These are phyloP conservation scores for Herminia tarsipennalis DNA, from an alignment of 2,888 invertebrate species.

Conservation along the genomic window DNA sequence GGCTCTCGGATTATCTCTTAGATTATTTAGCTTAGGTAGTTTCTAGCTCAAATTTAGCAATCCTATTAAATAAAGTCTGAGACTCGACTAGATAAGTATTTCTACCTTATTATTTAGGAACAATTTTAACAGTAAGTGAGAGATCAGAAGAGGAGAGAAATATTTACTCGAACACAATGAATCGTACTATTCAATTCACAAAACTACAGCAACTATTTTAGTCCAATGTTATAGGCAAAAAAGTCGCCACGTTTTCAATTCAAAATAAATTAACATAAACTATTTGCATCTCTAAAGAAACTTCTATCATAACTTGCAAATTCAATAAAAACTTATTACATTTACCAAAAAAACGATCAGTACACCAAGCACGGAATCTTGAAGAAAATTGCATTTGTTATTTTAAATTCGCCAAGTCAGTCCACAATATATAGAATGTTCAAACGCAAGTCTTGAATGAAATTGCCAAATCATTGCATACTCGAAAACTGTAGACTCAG, in stretches of 20 bases:
- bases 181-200: too few species aligned
- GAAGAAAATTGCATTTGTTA: conserved; percentile 37
- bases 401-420: conserved; percentile 39
- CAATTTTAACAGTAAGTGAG: too few species aligned
- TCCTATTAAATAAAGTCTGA: too few species aligned
- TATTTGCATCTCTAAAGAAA: not conserved
- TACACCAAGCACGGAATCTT: conserved; percentile 6
- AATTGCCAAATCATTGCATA: conserved; percentile 68
- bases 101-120: too few species aligned
- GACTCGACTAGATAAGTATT: too few species aligned
- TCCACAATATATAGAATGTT: conserved; percentile 58
- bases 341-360: conserved; percentile 1
- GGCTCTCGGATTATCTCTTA: too few species aligned
- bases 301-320: not conserved
- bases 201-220: not conserved
- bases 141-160: too few species aligned
- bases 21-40: too few species aligned
- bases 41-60: too few species aligned
- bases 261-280: not conserved
- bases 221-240: not conserved
- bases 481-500: conserved; percentile 23
- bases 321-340: not conserved
- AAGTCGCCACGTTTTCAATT: not conserved
- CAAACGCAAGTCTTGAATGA: conserved; percentile 54
- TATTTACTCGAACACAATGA: too few species aligned